Conservation (phyloP, 2,797 vertebrate genomes). For the Eulemur coronatus region DNA sequence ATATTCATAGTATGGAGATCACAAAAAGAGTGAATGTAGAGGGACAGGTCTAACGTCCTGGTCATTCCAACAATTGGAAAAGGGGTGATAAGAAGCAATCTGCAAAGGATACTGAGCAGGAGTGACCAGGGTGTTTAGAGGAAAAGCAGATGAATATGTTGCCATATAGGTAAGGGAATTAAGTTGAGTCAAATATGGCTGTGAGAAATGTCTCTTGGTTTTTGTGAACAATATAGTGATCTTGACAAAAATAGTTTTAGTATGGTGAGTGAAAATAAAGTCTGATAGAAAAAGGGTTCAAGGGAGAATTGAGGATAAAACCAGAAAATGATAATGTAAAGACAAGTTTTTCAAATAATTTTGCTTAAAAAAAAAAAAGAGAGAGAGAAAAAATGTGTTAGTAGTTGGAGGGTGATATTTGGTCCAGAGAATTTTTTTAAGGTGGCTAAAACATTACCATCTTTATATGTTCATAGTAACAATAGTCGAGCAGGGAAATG, state of each 20-base stretch:
- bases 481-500: not conserved
- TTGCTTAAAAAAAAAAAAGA: not conserved
- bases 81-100: not conserved
- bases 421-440: not conserved
- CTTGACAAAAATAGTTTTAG: not conserved
- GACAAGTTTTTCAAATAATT: not conserved
- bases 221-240: not conserved
- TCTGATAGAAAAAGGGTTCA: not conserved
- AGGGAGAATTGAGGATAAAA: not conserved
- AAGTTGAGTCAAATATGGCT: not conserved
- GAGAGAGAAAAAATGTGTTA: not conserved
- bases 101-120: not conserved
- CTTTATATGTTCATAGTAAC: not conserved
- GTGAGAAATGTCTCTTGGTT: not conserved
- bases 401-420: not conserved
- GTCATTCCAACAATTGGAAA: not conserved
- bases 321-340: not conserved
- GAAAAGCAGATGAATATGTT: not conserved
- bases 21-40: not conserved
- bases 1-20: not conserved
- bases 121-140: not conserved
- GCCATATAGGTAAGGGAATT: not conserved
- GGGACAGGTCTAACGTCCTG: not conserved
- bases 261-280: not conserved
- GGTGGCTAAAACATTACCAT: not conserved